phyloP scores from a whole-genome alignment of 2,797 vertebrate species.

The Pseudomugil gertrudae region DNA sequence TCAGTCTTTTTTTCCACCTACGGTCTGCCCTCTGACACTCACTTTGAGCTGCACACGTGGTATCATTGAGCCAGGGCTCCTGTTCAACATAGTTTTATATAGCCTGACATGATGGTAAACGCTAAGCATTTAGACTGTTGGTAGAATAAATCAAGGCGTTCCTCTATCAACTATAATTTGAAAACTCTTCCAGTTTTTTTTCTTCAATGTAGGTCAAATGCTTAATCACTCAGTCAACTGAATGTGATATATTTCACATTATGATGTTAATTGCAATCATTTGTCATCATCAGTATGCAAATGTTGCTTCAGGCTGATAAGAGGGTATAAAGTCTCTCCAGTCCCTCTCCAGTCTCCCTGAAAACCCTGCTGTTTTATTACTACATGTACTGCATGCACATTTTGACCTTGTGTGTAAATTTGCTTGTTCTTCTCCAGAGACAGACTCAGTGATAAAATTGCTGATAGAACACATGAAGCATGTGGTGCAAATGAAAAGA shows the following conservation, averaged over 20 bases:
- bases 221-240: background rate
- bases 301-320: conserved; percentile 20
- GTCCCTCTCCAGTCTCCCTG: conserved; percentile 30
- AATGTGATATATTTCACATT: background rate
- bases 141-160: background rate
- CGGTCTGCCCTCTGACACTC: too few species aligned
- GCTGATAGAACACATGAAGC: conserved; percentile 26
- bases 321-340: conserved; percentile 17
- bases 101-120: background rate
- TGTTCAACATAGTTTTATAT: too few species aligned
- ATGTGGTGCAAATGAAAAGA: background rate
- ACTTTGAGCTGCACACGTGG: too few species aligned
- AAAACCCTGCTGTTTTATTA: conserved; percentile 33
- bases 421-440: conserved; percentile 27
- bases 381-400: conserved; percentile 27
- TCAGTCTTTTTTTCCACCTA: too few species aligned
- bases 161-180: background rate
- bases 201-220: background rate
- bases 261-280: background rate
- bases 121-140: background rate
- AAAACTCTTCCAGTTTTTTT: background rate
- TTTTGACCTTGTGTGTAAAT: conserved; percentile 39
- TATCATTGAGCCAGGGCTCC: too few species aligned
- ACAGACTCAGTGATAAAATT: conserved; percentile 9
- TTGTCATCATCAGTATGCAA: conserved; percentile 24